Evolutionary conservation across 1,140 invertebrate species (phyloP), one percentile per base, ranked within the genome.

Genomic region (Papilio dardanus): DNA sequence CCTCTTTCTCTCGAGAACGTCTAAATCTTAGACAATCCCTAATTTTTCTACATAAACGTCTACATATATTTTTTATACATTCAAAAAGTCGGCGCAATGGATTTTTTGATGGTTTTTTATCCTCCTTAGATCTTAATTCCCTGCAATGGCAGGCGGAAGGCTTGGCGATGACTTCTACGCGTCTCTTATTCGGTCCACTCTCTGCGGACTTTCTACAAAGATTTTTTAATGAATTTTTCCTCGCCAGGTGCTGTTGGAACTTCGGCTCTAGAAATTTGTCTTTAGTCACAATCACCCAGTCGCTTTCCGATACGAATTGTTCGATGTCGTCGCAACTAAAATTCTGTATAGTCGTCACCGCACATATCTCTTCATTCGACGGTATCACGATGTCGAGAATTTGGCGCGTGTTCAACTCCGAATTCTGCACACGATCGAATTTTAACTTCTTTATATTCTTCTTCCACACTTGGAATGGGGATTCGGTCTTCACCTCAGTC

Each of bases 291-390:
- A 92, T 81, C 68, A 93, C 88, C 90, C 92, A 93, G 30, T 92
- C 89, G 74, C 89, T 90, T 77, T 91, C 88, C 8, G 84, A 76
- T 21, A 90, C 82, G 42, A 88, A 90, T 62, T 91, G 87, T 14
- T 88, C 79, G 7, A 93, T 40, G 3, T 74, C 80, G 62, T 93
- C 90, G 33, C 82, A 79, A 16, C 83, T 85, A 76, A 93, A 93
- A 79, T 92, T 93, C 75, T 75, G 88, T 31, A 87, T 88, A 12
- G 92, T 93, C 10, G 90, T 90, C 71, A 93, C 85, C 7, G 88
- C 89, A 31, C 79, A 88, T 7, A 93, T 75, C 68, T 86, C 90
- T 54, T 83, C 79, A 7, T 37, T 31, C 8, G 77, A 46, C 19
- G 77, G 21, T n/a, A 77, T 42, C 37, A 68, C 28, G n/a, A 75